A percentile compares a stretch with the other conserved stretches of the same genome.
Conservation (phyloP, 2,888 invertebrate species). For the Drosophila fungiperda region DNA sequence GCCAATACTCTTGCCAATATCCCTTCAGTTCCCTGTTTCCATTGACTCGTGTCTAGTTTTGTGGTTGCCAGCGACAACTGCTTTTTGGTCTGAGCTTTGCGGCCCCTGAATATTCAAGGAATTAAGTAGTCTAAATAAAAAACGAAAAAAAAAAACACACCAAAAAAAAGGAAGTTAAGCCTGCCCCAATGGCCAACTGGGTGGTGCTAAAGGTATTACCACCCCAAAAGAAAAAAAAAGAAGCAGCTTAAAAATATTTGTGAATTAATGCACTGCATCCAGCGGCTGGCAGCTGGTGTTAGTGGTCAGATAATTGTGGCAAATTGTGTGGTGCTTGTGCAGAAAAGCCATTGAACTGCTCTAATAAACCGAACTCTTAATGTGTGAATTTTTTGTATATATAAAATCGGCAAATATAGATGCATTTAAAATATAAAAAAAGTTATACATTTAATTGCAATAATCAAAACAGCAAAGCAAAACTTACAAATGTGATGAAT, state of each 20-base stretch:
- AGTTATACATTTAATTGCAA: not conserved
- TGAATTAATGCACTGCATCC: slow-evolving; percentile 51
- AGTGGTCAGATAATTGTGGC: slow-evolving; percentile 55
- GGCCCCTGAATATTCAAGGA: slow-evolving; percentile 66
- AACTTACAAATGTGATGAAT: not conserved
- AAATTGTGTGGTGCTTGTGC: slow-evolving; percentile 9
- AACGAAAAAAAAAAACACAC: slow-evolving; percentile 6
- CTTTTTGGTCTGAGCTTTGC: slow-evolving; percentile 55
- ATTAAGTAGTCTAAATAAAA: slow-evolving; percentile 68
- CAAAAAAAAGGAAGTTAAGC: slow-evolving; percentile 37
- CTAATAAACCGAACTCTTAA: slow-evolving; percentile 10
- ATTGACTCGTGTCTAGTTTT: slow-evolving; percentile 69
- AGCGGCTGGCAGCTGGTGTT: slow-evolving; percentile 35
- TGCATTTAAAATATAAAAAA: not conserved
- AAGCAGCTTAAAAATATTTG: slow-evolving; percentile 50
- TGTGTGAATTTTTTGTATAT: not conserved
- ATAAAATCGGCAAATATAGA: too few species aligned
- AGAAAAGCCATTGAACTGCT: slow-evolving; percentile 13
- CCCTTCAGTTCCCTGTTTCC: slow-evolving; percentile 51
- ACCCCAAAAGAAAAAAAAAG: slow-evolving; percentile 16
- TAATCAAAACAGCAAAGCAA: not conserved
- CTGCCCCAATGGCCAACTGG: slow-evolving; percentile 30
- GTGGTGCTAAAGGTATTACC: slow-evolving; percentile 22
- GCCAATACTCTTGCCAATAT: slow-evolving; percentile 63
- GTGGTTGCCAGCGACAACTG: slow-evolving; percentile 75